Conservation (phyloP, 2,888 invertebrate genomes). For the Leptinotarsa rubiginosa region DNA sequence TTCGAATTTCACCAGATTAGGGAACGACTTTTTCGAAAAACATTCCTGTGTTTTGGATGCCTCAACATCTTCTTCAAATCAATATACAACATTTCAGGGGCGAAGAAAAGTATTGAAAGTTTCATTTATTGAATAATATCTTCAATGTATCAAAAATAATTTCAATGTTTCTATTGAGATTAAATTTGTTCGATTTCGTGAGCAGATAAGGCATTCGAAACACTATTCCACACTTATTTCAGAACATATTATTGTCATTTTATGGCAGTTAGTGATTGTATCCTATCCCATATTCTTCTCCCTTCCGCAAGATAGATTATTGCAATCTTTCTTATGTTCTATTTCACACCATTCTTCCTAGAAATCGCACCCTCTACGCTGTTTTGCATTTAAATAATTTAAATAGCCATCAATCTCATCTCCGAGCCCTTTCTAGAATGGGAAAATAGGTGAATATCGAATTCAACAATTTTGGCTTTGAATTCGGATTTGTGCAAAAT, state of each 20-base stretch:
- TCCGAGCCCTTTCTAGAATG: constrained; percentile 33
- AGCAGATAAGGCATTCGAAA: too few species aligned
- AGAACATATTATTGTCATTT: constrained; percentile 52
- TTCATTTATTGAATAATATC: too few species aligned
- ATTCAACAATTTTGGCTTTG: constrained; percentile 22
- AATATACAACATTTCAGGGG: too few species aligned
- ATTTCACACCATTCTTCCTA: constrained; percentile 50
- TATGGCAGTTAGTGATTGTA: constrained; percentile 53
- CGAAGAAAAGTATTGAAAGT: too few species aligned
- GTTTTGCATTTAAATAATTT: constrained; percentile 61
- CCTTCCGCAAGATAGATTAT: constrained; percentile 60
- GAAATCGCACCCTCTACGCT: constrained; percentile 52
- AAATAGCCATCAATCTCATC: constrained; percentile 53
- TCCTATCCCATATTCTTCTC: constrained; percentile 31
- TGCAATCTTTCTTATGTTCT: constrained; percentile 59
- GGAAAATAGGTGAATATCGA: constrained; percentile 31
- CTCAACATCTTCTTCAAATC: too few species aligned
- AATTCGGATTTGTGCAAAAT: constrained; percentile 24
- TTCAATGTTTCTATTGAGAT: too few species aligned
- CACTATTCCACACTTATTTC: background rate
- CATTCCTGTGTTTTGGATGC: too few species aligned
- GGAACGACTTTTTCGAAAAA: too few species aligned
- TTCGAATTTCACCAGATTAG: too few species aligned
- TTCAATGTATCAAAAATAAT: too few species aligned
- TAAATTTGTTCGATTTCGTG: too few species aligned